A percentile compares a stretch with the other conserved stretches of the same genome.
Evolutionary conservation across 2,888 invertebrate genomes (phyloP).

Genomic region (Tenthredo notha): DNA sequence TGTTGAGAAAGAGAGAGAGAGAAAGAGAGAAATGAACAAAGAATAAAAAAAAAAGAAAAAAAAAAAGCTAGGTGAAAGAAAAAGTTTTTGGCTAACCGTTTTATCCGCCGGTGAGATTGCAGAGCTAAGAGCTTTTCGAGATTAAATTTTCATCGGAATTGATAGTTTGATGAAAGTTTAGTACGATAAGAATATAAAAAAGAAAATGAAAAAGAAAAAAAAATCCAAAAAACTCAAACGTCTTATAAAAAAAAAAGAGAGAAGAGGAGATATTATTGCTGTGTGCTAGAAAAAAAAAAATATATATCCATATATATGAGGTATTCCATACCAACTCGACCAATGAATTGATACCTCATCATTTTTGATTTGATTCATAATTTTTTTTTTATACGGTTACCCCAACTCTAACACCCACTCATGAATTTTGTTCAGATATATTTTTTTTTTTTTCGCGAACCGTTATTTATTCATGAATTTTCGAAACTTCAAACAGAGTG

Average conservation of each 20-base stretch:
- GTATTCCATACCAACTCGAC: no score
- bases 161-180: constrained; percentile 13
- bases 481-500: no score
- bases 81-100: constrained; percentile 13
- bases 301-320: no score
- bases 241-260: not conserved
- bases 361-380: no score
- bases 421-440: no score
- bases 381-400: no score
- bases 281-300: not conserved
- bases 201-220: constrained; percentile 14
- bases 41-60: not conserved
- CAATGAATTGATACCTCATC: no score
- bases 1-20: not conserved
- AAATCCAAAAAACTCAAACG: not conserved
- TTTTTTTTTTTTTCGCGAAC: no score
- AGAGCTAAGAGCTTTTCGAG: not conserved
- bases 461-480: no score
- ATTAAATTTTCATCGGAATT: constrained; percentile 31
- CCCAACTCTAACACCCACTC: no score
- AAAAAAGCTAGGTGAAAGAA: not conserved
- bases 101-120: not conserved
- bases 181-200: not conserved
- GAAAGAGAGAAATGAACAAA: not conserved
- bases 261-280: not conserved